A percentile compares a stretch with the other conserved stretches of the same genome.
phyloP scores from a whole-genome alignment of 2,113 vertebrate genomes.

The Melospiza georgiana region DNA sequence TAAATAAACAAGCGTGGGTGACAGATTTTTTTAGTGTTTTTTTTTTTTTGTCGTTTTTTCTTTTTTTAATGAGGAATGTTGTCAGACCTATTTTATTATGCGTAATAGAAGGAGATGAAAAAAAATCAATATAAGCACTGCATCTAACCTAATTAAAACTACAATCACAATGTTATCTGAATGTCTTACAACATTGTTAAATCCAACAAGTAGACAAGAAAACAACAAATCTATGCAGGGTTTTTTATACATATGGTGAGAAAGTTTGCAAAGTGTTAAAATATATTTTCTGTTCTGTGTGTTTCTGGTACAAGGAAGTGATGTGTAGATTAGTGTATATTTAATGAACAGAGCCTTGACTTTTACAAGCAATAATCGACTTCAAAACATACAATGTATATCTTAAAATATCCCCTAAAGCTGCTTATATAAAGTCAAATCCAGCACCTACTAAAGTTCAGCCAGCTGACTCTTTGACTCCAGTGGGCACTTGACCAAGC shows the following conservation, averaged over 20 bases:
- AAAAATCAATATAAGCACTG: constrained; percentile 58
- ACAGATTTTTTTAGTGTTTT: background rate
- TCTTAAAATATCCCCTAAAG: constrained; percentile 68
- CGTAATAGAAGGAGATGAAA: constrained; percentile 41
- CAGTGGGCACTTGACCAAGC: constrained; percentile 18
- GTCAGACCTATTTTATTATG: constrained; percentile 65
- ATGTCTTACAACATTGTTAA: constrained; percentile 60
- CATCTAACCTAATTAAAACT: constrained; percentile 64
- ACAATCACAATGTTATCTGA: constrained; percentile 64
- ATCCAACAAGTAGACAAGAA: constrained; percentile 63
- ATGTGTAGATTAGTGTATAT: constrained; percentile 48
- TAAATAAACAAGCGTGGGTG: constrained; percentile 52
- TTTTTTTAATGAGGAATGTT: constrained; percentile 54
- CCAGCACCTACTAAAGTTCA: constrained; percentile 63
- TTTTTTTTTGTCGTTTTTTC: background rate
- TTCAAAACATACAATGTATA: constrained; percentile 61
- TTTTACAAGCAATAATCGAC: constrained; percentile 61
- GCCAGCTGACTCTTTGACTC: constrained; percentile 59
- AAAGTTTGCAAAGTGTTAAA: constrained; percentile 57
- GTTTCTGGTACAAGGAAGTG: constrained; percentile 51
- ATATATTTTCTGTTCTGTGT: constrained; percentile 51
- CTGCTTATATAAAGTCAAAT: constrained; percentile 60
- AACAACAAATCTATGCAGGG: constrained; percentile 62
- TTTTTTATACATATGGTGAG: constrained; percentile 67
- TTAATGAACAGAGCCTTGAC: constrained; percentile 58